phyloP scores from a whole-genome alignment of 2,888 invertebrate genomes.

The Chymomyza caudatula region DNA sequence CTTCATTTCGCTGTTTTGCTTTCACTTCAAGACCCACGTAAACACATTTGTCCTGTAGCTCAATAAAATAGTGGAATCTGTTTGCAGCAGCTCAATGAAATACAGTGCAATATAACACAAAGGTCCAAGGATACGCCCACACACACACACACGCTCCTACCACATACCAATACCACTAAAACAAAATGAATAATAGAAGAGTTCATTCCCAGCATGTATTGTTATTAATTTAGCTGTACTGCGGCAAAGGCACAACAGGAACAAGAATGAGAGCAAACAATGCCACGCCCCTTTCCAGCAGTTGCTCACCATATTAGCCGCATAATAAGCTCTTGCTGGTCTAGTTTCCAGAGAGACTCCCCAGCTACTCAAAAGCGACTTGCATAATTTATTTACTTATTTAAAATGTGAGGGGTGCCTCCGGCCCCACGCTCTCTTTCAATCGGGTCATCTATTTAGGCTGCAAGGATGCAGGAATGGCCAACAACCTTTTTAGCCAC shows the following conservation, averaged over 20 bases:
- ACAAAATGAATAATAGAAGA: constrained; percentile 31
- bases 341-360: neutral
- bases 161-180: constrained; percentile 15
- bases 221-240: constrained; percentile 5
- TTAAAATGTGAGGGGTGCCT: constrained; percentile 49
- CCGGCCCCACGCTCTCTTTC: neutral
- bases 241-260: constrained; percentile 1
- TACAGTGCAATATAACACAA: constrained; percentile 21
- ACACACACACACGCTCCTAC: constrained; percentile 1
- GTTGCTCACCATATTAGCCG: neutral
- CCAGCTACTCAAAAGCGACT: neutral
- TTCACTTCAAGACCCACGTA: too few species aligned
- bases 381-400: constrained; percentile 70
- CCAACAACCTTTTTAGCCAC: constrained; percentile 69
- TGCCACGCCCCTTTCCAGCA: neutral
- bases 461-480: neutral
- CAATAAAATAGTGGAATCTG: too few species aligned
- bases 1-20: too few species aligned
- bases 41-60: too few species aligned
- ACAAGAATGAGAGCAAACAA: neutral
- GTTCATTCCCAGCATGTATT: neutral
- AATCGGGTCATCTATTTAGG: constrained; percentile 3
- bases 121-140: constrained; percentile 24
- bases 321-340: constrained; percentile 1
- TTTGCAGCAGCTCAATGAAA: too few species aligned